These are phyloP conservation scores for Leptopterna dolabrata DNA, from an alignment of 2,888 invertebrate species.

Conservation along the genomic window DNA sequence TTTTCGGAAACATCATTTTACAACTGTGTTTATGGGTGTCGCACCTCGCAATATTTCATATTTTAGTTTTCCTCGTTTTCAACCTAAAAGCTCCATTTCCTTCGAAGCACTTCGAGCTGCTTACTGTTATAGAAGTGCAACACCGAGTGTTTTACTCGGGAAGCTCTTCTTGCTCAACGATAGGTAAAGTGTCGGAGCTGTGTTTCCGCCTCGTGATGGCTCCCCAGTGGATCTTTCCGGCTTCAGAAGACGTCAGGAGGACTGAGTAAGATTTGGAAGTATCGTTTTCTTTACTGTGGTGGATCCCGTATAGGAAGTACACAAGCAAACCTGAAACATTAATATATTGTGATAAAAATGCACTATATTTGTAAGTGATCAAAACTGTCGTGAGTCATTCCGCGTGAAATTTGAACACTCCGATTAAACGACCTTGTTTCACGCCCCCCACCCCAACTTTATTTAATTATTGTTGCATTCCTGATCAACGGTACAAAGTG, in stretches of 20 bases:
- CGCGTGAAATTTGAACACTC: too few species aligned
- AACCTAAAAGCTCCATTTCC: neutral
- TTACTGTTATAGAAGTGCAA: neutral
- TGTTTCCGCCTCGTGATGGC: conserved; percentile 65
- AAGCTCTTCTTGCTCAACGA: conserved; percentile 63
- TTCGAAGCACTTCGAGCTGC: neutral
- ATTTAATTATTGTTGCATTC: too few species aligned
- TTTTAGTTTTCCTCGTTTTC: neutral
- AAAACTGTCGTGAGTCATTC: too few species aligned
- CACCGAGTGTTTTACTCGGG: conserved; percentile 53
- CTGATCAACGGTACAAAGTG: too few species aligned
- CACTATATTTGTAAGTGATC: neutral
- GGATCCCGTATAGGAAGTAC: conserved; percentile 87
- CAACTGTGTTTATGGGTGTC: neutral
- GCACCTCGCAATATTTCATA: neutral
- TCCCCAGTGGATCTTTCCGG: conserved; percentile 74
- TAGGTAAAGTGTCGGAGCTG: conserved; percentile 63
- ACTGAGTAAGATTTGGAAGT: conserved; percentile 73
- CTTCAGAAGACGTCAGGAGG: conserved; percentile 75
- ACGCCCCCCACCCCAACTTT: too few species aligned
- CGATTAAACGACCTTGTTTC: too few species aligned
- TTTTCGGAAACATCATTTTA: neutral
- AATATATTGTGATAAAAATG: conserved; percentile 62
- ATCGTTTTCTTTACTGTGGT: conserved; percentile 84
- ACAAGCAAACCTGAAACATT: conserved; percentile 76